Percentiles rank a stretch among this genome's conserved stretches.
Conservation (phyloP, 2,113 vertebrate species). For the Cygnus atratus region DNA sequence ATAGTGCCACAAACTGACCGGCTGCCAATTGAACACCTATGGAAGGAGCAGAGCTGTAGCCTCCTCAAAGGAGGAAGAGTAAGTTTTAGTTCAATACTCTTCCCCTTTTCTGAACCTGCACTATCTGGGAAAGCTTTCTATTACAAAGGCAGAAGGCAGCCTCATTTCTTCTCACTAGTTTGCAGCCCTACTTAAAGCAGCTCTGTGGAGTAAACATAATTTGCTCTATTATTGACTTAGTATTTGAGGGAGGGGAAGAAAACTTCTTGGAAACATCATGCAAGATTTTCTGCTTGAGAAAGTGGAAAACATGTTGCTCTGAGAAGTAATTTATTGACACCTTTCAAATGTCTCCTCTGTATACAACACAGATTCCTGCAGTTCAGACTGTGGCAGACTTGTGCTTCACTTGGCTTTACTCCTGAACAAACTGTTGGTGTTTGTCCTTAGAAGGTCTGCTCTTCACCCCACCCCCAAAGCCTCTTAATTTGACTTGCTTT, state of each 20-base stretch:
- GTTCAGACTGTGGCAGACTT: constrained; percentile 62
- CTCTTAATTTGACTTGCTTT: constrained; percentile 13
- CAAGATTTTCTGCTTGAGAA: constrained; percentile 65
- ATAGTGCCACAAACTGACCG: neutral
- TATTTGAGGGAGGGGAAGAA: neutral
- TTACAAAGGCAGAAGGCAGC: neutral
- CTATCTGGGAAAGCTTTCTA: neutral
- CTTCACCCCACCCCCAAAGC: constrained; percentile 20
- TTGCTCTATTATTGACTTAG: constrained; percentile 16
- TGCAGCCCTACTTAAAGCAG: neutral
- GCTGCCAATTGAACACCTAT: neutral
- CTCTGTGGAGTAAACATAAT: constrained; percentile 5
- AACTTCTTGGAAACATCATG: constrained; percentile 54
- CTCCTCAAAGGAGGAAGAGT: neutral
- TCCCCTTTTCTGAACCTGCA: neutral
- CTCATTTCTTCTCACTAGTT: neutral
- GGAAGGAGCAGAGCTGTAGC: neutral
- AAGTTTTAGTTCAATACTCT: neutral
- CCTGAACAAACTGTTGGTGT: constrained; percentile 63
- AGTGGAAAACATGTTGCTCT: constrained; percentile 67
- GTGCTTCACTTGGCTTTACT: constrained; percentile 57
- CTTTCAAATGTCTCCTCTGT: constrained; percentile 74
- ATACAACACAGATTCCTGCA: constrained; percentile 50
- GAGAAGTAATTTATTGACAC: constrained; percentile 69
- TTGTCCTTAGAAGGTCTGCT: constrained; percentile 68